Conservation (phyloP, 2,113 vertebrate species). For the Oryzias melastigma region DNA sequence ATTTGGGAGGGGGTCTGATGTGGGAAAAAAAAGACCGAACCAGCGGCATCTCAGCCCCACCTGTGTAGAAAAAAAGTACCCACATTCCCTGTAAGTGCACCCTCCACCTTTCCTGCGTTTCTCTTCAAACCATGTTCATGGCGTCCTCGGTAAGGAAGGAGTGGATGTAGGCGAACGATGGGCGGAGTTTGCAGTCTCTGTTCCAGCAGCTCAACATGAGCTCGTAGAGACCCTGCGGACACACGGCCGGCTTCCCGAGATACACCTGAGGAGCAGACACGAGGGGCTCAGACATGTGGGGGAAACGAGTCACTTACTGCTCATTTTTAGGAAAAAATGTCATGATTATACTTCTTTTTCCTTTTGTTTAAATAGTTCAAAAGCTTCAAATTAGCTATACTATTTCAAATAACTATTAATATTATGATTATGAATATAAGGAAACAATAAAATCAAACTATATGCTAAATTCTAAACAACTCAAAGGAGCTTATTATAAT, state of each 20-base stretch:
- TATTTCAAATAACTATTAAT: no score
- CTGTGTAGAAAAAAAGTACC: slow-evolving; percentile 39
- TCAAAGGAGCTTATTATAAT: no score
- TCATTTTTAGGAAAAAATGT: no score
- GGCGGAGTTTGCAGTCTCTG: slow-evolving; percentile 88
- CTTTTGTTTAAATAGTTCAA: no score
- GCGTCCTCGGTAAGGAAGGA: slow-evolving; percentile 86
- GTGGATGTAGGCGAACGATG: slow-evolving; percentile 85
- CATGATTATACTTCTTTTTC: no score
- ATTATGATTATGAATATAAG: no score
- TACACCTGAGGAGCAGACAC: slow-evolving; percentile 76
- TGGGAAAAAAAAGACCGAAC: slow-evolving; percentile 67
- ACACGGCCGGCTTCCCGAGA: slow-evolving; percentile 82
- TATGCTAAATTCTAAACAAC: no score
- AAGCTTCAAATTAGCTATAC: no score
- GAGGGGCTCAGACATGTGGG: not conserved
- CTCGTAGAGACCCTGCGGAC: slow-evolving; percentile 87
- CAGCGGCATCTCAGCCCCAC: slow-evolving; percentile 70
- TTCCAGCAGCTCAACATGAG: slow-evolving; percentile 92
- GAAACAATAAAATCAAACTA: no score
- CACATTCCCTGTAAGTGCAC: slow-evolving; percentile 37
- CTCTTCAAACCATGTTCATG: slow-evolving; percentile 83
- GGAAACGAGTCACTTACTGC: no score
- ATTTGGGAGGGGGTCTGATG: slow-evolving; percentile 40
- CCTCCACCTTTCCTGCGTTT: slow-evolving; percentile 8